phyloP scores from a whole-genome alignment of 2,888 invertebrate genomes.

The Atethmia centrago region DNA sequence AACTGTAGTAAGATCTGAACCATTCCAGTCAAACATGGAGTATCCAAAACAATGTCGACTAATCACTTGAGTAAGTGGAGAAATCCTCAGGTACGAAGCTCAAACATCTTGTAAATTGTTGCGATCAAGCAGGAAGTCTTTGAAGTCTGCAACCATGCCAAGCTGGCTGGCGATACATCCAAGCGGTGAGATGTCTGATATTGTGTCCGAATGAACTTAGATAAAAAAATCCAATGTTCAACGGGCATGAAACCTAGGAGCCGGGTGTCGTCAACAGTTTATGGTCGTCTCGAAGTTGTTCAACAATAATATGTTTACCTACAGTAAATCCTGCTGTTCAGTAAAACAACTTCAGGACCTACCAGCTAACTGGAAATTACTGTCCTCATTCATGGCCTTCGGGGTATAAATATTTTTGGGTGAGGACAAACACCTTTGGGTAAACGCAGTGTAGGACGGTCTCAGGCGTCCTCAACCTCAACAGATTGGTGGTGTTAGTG shows the following conservation, averaged over 20 bases:
- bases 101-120: not conserved
- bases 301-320: slow-evolving; percentile 8
- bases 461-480: not conserved
- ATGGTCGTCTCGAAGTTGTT: not conserved
- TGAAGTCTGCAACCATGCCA: not conserved
- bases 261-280: not conserved
- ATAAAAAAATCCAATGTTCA: not conserved
- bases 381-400: not conserved
- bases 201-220: not conserved
- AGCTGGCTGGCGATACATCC: not conserved
- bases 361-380: not conserved
- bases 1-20: not conserved
- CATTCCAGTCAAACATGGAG: slow-evolving; percentile 5
- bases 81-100: not conserved
- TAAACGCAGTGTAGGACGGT: not conserved
- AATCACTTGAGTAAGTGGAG: not conserved
- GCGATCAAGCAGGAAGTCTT: not conserved
- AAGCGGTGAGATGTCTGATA: not conserved
- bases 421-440: not conserved
- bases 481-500: not conserved
- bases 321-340: not conserved
- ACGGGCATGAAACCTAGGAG: not conserved
- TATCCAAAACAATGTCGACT: not conserved
- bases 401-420: not conserved
- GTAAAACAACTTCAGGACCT: not conserved